phyloP scores from a whole-genome alignment of 2,113 vertebrate species.

The Heptranchias perlo region DNA sequence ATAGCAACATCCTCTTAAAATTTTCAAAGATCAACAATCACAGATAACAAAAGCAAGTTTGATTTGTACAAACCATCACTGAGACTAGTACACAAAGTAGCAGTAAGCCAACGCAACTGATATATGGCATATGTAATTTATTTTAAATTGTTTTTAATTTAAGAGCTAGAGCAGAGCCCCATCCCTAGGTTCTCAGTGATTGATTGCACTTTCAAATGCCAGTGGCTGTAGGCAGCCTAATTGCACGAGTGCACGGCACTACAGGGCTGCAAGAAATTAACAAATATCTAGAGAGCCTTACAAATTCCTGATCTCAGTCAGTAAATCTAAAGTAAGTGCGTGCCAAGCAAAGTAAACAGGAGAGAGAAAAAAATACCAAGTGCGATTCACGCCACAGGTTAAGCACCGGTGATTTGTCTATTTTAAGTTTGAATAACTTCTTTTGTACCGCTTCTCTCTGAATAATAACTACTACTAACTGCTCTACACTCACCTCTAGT shows the following conservation, averaged over 20 bases:
- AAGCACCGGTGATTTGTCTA: not conserved
- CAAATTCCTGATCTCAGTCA: not conserved
- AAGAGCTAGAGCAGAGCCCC: not conserved
- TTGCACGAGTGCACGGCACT: not conserved
- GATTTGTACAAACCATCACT: not conserved
- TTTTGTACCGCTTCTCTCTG: not conserved
- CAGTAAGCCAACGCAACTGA: not conserved
- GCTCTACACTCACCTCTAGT: not conserved
- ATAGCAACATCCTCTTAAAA: not conserved
- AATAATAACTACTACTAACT: not conserved
- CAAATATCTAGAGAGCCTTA: not conserved
- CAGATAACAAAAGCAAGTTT: no score
- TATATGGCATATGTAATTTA: not conserved
- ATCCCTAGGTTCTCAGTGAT: not conserved
- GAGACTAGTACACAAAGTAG: not conserved
- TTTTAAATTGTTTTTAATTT: slow-evolving; percentile 12
- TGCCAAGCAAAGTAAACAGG: not conserved
- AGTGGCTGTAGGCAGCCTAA: not conserved
- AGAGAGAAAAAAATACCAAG: not conserved
- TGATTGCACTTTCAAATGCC: slow-evolving; percentile 9
- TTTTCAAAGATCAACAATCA: no score
- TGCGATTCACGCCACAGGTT: not conserved
- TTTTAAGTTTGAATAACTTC: not conserved
- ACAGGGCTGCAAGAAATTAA: not conserved
- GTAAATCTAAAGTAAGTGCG: not conserved